Base-by-base conservation (phyloP, 2,797 vertebrate species). In the Phataginus tetradactyla region DNA sequence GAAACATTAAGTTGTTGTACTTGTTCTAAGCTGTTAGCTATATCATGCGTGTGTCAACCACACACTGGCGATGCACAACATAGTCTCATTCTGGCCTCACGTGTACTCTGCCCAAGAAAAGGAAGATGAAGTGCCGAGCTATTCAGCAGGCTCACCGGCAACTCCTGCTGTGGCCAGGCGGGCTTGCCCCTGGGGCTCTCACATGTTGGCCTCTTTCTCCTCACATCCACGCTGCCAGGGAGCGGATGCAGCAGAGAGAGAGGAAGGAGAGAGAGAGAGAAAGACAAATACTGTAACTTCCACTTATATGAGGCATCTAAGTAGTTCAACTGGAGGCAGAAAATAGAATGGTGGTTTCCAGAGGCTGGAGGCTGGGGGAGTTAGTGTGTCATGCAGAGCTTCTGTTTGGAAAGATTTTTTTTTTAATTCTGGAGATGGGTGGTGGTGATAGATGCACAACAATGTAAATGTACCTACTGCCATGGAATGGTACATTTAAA, bases 211-310 rank as follows among this genome's bases (percentile, higher is more conserved):
- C 63, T 11, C 18, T 51, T 7, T 29, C 20, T 11, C 13, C n/a
- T 71, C 20, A n/a, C 0, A 0, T 29, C 15, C 21, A 0, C 1
- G 23, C 49, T 59, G 11, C 63, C 21, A 27, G 3, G n/a, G 85
- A 45, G 42, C 12, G 17, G 57, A 18, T 7, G 27, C 25, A 34
- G 10, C 3, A 2, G 5, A 39, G 71, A 55, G 21, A 59, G 25
- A 79, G 20, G 6, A 7, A 37, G 32, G 32, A 18, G 7, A 51
- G n/a, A 55, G 45, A 42, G 34, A 59, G 5, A 77, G 14, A 59
- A 37, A 18, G 55, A 11, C 10, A 32, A n/a, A 25, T 25, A 2
- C 5, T 27, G 15, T 25, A 2, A 25, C 29, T 39, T 59, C 23
- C 27, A 9, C 39, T 63, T 23, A 18, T 1, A 3, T 29, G 61